Conservation (phyloP, 2,113 vertebrate species). For the Pao palembangensis region DNA sequence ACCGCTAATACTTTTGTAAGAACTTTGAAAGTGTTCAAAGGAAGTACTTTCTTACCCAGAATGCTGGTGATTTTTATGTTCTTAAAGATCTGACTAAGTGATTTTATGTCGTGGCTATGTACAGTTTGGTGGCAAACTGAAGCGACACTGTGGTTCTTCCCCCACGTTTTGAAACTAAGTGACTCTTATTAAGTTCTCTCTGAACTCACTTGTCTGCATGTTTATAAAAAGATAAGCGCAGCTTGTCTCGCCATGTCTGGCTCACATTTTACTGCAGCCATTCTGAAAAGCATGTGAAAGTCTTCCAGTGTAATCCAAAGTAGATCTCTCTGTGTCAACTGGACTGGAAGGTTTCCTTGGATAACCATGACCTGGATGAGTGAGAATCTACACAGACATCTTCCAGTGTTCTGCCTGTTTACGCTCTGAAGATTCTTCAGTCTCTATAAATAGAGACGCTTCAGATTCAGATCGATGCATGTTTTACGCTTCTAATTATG, state of each 20-base stretch:
- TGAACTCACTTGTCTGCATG: slow-evolving; percentile 25
- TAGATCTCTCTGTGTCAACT: no score
- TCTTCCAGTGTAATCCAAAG: slow-evolving; percentile 50
- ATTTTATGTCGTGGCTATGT: no score
- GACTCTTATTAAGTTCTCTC: slow-evolving; percentile 1
- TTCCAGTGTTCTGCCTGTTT: slow-evolving; percentile 43
- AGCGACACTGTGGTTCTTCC: slow-evolving; percentile 16
- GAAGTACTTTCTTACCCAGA: no score
- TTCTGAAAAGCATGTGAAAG: slow-evolving; percentile 49
- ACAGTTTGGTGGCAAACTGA: no score
- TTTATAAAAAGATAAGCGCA: slow-evolving; percentile 39
- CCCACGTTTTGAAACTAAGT: slow-evolving; percentile 24
- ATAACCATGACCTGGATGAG: no score
- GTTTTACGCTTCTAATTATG: slow-evolving; percentile 24
- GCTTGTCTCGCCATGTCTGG: slow-evolving; percentile 23
- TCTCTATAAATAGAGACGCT: slow-evolving; percentile 37
- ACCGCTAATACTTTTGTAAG: no score
- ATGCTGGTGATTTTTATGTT: no score
- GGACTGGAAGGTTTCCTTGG: no score
- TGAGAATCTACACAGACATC: no score
- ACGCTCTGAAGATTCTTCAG: not conserved
- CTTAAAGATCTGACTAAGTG: no score
- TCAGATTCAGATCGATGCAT: slow-evolving; percentile 15
- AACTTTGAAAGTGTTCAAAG: no score
- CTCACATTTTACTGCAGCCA: slow-evolving; percentile 38